These are phyloP conservation scores for Rhinopomastus cyanomelas DNA, from an alignment of 2,113 vertebrate species.

Conservation along the genomic window DNA sequence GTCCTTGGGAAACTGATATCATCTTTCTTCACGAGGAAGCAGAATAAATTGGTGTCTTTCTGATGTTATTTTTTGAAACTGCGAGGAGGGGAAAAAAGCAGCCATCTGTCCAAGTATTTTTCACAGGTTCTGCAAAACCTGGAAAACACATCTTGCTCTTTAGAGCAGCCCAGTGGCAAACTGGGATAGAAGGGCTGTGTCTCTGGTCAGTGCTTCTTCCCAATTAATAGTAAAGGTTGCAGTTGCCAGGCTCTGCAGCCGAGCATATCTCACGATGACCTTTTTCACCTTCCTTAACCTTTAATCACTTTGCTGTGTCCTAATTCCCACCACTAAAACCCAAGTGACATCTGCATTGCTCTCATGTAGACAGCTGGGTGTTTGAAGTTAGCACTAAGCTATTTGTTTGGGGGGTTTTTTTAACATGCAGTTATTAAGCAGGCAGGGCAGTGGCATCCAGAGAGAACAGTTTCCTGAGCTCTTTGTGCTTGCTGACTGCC, in stretches of 20 bases:
- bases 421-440: too few species aligned
- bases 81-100: not conserved
- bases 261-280: not conserved
- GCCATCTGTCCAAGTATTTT: constrained; percentile 21
- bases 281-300: not conserved
- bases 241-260: not conserved
- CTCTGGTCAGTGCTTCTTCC: not conserved
- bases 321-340: fast-evolving
- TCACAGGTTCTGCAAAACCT: not conserved
- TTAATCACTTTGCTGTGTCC: not conserved
- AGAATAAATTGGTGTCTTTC: not conserved
- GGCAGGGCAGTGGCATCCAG: not conserved
- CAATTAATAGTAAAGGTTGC: not conserved
- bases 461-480: not conserved
- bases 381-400: not conserved
- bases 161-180: not conserved
- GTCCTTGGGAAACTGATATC: not conserved
- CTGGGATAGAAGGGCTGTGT: not conserved
- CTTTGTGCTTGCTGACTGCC: not conserved
- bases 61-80: constrained; percentile 25
- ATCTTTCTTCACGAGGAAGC: not conserved
- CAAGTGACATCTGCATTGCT: not conserved
- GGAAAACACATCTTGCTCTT: not conserved
- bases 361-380: not conserved
- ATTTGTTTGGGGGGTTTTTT: not conserved